Evolutionary conservation across 2,797 vertebrate genomes (phyloP).

Genomic region (Megalops cyprinoides): DNA sequence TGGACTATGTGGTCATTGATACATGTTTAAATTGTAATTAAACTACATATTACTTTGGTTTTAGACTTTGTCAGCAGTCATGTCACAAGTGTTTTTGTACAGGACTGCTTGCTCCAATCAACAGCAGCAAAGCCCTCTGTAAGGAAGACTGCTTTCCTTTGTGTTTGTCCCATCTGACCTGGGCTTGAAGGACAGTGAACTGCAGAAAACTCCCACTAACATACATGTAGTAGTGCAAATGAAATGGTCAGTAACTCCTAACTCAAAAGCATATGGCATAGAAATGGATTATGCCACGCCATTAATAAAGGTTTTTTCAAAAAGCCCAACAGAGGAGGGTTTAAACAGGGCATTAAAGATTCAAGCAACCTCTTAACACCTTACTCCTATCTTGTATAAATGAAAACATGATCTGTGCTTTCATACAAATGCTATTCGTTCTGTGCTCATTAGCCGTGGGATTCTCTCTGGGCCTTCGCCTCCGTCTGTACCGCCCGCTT

Average conservation of each 20-base stretch:
- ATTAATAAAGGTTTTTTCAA: neutral
- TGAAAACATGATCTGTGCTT: slow-evolving; percentile 13
- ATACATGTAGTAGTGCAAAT: neutral
- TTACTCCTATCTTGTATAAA: slow-evolving; percentile 11
- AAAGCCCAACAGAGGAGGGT: neutral
- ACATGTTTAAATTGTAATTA: no score
- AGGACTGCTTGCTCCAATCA: neutral
- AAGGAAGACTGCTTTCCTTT: neutral
- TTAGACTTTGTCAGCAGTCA: neutral
- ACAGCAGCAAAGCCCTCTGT: neutral
- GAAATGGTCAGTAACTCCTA: neutral
- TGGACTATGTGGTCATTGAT: neutral
- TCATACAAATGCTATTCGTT: slow-evolving; percentile 18
- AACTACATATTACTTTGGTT: neutral
- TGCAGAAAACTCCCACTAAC: no score
- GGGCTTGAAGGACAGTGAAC: neutral
- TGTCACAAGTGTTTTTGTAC: neutral
- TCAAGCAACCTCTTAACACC: neutral
- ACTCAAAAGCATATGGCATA: neutral
- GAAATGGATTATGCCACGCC: slow-evolving; percentile 3
- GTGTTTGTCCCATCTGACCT: neutral
- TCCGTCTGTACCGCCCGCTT: slow-evolving; percentile 3
- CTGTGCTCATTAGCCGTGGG: neutral
- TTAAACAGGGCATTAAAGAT: neutral
- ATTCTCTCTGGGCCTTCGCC: slow-evolving; percentile 29